Percentiles rank a stretch among this genome's conserved stretches.
Evolutionary conservation across 37 sponge, comb jelly and placozoan genomes (phyloP).

Genomic region (Beroe ovata): DNA sequence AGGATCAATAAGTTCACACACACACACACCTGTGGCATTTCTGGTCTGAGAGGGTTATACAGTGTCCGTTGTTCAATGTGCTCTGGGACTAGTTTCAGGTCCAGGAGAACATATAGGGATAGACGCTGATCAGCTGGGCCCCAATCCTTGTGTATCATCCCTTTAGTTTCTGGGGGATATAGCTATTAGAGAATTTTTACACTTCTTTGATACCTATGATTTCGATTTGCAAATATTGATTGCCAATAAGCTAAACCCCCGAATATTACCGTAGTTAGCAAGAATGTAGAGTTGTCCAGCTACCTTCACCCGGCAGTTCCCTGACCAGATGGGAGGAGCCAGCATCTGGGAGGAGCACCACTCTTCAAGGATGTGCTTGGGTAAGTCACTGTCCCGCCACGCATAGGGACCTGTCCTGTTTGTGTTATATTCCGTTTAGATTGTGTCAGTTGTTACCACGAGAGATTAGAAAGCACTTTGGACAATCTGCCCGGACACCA

Average conservation of each 20-base stretch:
- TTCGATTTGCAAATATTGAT: too few species aligned
- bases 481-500: too few species aligned
- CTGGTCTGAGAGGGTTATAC: constrained; percentile 68
- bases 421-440: too few species aligned
- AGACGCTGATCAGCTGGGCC: constrained; percentile 71
- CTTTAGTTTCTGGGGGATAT: neutral
- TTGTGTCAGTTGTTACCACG: too few species aligned
- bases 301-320: constrained; percentile 68
- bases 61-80: constrained; percentile 72
- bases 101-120: constrained; percentile 68
- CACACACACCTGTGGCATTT: constrained; percentile 48
- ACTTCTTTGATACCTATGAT: too few species aligned
- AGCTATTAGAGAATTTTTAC: too few species aligned
- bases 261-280: constrained; percentile 51
- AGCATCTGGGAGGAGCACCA: constrained; percentile 65
- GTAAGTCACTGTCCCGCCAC: constrained; percentile 69
- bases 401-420: constrained; percentile 67
- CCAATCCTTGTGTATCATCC: constrained; percentile 37
- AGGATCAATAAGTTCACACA: too few species aligned
- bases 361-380: constrained; percentile 69
- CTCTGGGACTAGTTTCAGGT: constrained; percentile 68
- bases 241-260: too few species aligned
- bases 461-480: too few species aligned
- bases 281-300: constrained; percentile 62
- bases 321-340: constrained; percentile 37